phyloP scores from a whole-genome alignment of 2,113 vertebrate species.

The Marmota flaviventris region DNA sequence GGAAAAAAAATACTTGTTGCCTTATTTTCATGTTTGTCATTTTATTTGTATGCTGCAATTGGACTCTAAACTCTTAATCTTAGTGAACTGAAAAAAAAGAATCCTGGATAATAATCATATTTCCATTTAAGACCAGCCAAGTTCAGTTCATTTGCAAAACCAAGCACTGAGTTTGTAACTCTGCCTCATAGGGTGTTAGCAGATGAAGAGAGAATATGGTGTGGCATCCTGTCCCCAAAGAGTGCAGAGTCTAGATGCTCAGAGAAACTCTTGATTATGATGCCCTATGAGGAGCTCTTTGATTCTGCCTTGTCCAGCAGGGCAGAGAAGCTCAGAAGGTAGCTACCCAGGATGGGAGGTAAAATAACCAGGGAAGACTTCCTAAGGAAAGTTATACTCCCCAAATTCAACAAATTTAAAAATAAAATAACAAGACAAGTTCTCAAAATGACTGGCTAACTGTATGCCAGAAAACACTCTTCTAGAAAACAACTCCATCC shows the following conservation, averaged over 20 bases:
- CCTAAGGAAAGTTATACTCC: background rate
- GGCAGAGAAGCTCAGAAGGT: background rate
- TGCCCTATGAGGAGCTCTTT: background rate
- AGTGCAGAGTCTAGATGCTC: background rate
- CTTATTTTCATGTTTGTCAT: background rate
- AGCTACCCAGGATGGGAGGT: background rate
- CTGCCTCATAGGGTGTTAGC: too few relatives aligned
- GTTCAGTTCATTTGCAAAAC: background rate
- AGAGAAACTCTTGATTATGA: background rate
- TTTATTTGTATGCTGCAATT: background rate
- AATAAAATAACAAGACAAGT: background rate
- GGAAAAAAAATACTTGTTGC: background rate
- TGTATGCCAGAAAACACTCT: background rate
- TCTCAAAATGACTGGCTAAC: background rate
- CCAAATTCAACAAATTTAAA: background rate
- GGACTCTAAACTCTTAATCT: slow-evolving; percentile 29
- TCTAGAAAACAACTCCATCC: background rate
- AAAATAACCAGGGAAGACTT: background rate
- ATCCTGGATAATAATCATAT: background rate
- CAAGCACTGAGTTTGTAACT: background rate
- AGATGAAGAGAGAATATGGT: background rate
- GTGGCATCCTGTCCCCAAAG: background rate
- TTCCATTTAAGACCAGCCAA: background rate
- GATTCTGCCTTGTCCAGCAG: background rate
- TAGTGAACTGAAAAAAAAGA: background rate